These are phyloP conservation scores for Mycetomoellerius zeteki DNA, from an alignment of 1,140 invertebrate genomes.

Conservation along the genomic window DNA sequence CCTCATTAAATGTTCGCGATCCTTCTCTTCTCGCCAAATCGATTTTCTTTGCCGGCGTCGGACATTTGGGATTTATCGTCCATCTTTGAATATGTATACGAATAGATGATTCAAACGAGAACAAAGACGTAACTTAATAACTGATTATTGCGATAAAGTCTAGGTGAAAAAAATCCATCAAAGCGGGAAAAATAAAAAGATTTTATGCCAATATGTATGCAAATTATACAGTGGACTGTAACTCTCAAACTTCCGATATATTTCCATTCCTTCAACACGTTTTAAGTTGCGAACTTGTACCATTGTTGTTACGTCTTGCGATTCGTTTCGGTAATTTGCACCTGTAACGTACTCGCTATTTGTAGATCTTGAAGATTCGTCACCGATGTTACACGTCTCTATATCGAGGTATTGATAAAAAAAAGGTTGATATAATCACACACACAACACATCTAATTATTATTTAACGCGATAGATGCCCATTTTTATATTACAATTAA, in stretches of 20 bases:
- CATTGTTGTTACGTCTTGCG: background rate
- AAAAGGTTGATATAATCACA: constrained; percentile 15
- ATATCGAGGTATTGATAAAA: constrained; percentile 37
- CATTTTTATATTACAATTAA: constrained; percentile 48
- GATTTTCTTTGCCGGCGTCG: background rate
- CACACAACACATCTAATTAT: constrained; percentile 58
- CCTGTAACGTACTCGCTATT: constrained; percentile 31
- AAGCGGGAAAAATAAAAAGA: background rate
- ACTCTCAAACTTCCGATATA: background rate
- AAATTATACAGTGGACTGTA: constrained; percentile 13
- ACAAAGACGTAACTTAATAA: background rate
- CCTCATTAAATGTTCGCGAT: constrained; percentile 42
- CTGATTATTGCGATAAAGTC: background rate
- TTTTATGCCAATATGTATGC: background rate
- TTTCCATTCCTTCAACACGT: constrained; percentile 36
- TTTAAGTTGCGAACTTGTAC: constrained; percentile 35
- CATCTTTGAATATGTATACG: constrained; percentile 6
- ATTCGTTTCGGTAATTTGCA: constrained; percentile 39
- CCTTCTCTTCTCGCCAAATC: constrained; percentile 38
- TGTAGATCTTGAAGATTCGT: constrained; percentile 18
- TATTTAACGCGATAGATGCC: constrained; percentile 43
- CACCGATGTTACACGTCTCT: constrained; percentile 39
- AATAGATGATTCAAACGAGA: background rate
- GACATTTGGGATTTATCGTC: background rate
- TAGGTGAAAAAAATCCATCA: background rate